Conservation (phyloP, 2,113 vertebrate species). For the Rhabdornis inornatus region DNA sequence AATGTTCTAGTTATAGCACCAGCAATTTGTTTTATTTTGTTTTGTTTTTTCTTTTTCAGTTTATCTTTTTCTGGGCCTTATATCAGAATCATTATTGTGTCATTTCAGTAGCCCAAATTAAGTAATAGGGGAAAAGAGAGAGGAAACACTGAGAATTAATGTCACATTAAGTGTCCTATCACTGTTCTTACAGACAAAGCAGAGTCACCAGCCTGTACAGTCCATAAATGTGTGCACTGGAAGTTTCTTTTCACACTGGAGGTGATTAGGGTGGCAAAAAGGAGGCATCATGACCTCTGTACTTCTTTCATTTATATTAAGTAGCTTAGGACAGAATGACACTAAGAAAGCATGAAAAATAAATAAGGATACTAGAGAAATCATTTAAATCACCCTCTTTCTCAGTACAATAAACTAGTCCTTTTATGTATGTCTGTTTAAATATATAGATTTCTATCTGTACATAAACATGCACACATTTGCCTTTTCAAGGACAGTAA, state of each 20-base stretch:
- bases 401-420: not conserved
- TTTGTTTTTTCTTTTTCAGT: rapidly evolving
- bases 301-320: not conserved
- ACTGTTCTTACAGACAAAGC: not conserved
- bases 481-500: not conserved
- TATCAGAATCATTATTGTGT: not conserved
- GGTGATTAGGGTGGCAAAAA: not conserved
- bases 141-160: not conserved
- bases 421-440: not conserved
- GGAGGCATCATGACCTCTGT: not conserved
- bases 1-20: not conserved
- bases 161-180: not conserved
- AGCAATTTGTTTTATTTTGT: not conserved
- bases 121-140: not conserved
- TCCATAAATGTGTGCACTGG: not conserved
- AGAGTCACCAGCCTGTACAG: not conserved
- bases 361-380: not conserved
- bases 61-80: not conserved
- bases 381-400: not conserved
- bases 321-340: not conserved
- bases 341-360: not conserved
- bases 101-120: not conserved
- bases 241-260: not conserved
- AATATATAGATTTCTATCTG: not conserved
- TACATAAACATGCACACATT: not conserved